Conservation (phyloP, 2,113 vertebrate genomes). For the Scortum barcoo region DNA sequence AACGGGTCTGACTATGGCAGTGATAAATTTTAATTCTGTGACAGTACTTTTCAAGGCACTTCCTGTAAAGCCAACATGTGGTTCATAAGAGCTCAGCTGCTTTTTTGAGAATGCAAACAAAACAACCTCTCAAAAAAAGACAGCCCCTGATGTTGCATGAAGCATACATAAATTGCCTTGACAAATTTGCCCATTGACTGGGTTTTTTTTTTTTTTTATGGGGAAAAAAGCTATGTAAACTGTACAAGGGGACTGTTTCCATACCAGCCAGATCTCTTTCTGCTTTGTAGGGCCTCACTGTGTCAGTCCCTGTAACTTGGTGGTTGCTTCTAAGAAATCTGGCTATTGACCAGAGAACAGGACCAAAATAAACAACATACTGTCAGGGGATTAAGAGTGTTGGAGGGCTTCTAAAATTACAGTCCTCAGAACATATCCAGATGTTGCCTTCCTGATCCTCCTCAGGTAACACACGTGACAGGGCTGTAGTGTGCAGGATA, state of each 20-base stretch:
- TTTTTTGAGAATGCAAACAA: slow-evolving; percentile 25
- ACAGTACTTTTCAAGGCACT: background rate
- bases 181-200: background rate
- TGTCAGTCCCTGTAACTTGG: slow-evolving; percentile 59
- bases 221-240: background rate
- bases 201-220: slow-evolving; percentile 8
- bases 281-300: slow-evolving; percentile 43
- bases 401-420: slow-evolving; percentile 76
- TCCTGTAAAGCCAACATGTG: background rate
- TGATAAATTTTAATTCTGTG: background rate
- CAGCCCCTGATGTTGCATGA: background rate
- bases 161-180: background rate
- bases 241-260: background rate
- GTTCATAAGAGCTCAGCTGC: background rate
- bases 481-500: slow-evolving; percentile 37
- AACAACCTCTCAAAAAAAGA: background rate
- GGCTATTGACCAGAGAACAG: slow-evolving; percentile 69
- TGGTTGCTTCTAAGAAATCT: slow-evolving; percentile 72
- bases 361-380: slow-evolving; percentile 77
- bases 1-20: too few species aligned
- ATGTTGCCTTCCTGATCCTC: slow-evolving; percentile 70
- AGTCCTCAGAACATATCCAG: slow-evolving; percentile 76
- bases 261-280: slow-evolving; percentile 10
- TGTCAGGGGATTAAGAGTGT: slow-evolving; percentile 71
- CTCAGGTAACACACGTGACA: slow-evolving; percentile 66